Percentiles rank a stretch among this genome's conserved stretches.
Conservation (phyloP, 2,113 vertebrate species). For the Mugil cephalus region DNA sequence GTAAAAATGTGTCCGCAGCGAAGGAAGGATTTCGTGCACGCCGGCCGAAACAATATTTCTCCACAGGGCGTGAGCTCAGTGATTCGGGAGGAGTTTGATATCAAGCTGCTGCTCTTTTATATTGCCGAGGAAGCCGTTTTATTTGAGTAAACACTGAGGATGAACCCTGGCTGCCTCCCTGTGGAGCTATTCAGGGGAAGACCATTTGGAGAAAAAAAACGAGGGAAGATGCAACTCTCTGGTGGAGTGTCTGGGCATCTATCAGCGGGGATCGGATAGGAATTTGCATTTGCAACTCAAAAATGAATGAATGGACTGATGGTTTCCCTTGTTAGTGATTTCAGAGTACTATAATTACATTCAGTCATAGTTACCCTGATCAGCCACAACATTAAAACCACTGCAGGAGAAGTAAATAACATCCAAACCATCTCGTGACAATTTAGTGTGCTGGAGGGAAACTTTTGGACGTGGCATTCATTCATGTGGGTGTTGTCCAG, state of each 20-base stretch:
- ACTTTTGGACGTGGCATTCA: too few relatives aligned
- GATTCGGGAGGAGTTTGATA: slow-evolving; percentile 26
- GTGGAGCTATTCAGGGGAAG: neutral
- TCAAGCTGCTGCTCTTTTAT: slow-evolving; percentile 17
- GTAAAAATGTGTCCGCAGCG: slow-evolving; percentile 1
- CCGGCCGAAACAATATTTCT: slow-evolving; percentile 30
- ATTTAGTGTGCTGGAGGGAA: too few relatives aligned
- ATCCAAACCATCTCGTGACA: too few relatives aligned
- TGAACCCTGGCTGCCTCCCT: neutral
- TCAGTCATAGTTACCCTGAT: neutral
- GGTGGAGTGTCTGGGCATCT: neutral
- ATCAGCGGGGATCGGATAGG: neutral
- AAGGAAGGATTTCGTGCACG: slow-evolving; percentile 54
- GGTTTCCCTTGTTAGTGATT: neutral
- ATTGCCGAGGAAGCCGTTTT: slow-evolving; percentile 8
- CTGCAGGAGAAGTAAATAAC: too few relatives aligned
- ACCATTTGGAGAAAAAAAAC: slow-evolving; percentile 7
- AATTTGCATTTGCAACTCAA: slow-evolving; percentile 9
- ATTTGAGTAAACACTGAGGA: neutral
- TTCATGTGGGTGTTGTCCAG: too few relatives aligned
- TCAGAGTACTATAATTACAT: neutral
- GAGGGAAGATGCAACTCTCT: neutral
- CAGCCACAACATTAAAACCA: too few relatives aligned
- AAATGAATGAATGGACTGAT: neutral
- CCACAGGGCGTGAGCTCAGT: slow-evolving; percentile 13